Evolutionary conservation across 2,888 invertebrate genomes (phyloP).

Genomic region (Apotomis betuletana): DNA sequence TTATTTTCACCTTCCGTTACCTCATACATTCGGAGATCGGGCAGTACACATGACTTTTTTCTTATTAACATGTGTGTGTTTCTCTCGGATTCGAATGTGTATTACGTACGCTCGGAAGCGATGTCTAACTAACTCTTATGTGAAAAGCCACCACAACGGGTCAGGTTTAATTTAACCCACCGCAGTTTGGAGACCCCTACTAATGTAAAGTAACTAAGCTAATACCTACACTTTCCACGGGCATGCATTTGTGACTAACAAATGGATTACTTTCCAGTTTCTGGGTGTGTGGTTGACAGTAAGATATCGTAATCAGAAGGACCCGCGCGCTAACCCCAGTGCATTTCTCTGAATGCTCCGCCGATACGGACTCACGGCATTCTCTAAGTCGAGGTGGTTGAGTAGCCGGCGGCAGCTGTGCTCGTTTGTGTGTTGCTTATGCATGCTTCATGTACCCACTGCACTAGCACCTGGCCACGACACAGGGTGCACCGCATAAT

Average conservation of each 20-base stretch:
- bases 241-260: conserved; percentile 71
- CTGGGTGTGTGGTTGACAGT: conserved; percentile 98
- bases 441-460: conserved; percentile 41
- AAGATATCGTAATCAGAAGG: conserved; percentile 99
- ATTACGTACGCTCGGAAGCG: too few relatives aligned
- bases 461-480: too few relatives aligned
- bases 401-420: conserved; percentile 50
- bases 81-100: too few relatives aligned
- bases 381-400: conserved; percentile 75
- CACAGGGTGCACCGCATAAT: too few relatives aligned
- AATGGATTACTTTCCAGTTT: conserved; percentile 88
- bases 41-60: too few relatives aligned
- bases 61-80: too few relatives aligned
- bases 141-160: too few relatives aligned
- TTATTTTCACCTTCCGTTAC: too few relatives aligned
- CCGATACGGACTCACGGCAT: conserved; percentile 64
- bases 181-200: conserved; percentile 13
- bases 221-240: conserved; percentile 31
- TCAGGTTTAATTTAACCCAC: not conserved
- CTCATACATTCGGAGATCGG: too few relatives aligned
- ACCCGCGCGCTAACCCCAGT: conserved; percentile 97
- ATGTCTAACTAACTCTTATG: too few relatives aligned
- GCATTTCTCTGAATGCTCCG: conserved; percentile 94
- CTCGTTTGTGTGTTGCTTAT: conserved; percentile 45
- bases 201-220: not conserved